These are phyloP conservation scores for Tautogolabrus adspersus DNA, from an alignment of 2,113 vertebrate species.

Conservation along the genomic window DNA sequence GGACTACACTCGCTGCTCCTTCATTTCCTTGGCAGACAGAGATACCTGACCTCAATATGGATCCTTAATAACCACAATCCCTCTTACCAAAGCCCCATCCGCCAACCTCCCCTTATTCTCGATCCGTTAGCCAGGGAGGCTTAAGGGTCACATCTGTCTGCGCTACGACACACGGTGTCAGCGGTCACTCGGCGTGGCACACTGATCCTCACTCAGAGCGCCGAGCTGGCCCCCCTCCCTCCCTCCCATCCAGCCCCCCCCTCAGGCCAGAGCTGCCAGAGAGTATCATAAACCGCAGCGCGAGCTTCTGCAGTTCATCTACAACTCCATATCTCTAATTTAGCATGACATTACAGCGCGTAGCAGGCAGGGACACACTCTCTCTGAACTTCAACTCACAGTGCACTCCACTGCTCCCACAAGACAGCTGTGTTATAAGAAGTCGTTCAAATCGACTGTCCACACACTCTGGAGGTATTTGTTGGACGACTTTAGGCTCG, in stretches of 20 bases:
- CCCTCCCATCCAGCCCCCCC: conserved; percentile 18
- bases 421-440: not conserved
- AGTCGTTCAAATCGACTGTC: conserved; percentile 2
- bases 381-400: conserved; percentile 20
- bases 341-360: conserved; percentile 37
- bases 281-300: conserved; percentile 34
- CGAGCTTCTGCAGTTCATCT: conserved; percentile 32
- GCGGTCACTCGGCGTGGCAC: conserved; percentile 63
- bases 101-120: conserved; percentile 25
- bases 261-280: conserved; percentile 42
- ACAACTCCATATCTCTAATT: conserved; percentile 31
- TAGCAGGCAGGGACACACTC: conserved; percentile 30
- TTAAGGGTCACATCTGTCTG: conserved; percentile 78
- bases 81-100: conserved; percentile 59
- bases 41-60: conserved; percentile 81
- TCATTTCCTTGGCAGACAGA: conserved; percentile 47
- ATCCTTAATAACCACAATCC: conserved; percentile 79
- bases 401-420: not conserved
- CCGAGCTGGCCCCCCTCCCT: conserved; percentile 18
- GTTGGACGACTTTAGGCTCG: not conserved
- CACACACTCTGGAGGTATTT: not conserved
- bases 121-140: conserved; percentile 58
- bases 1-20: conserved; percentile 37
- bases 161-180: conserved; percentile 70
- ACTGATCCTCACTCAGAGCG: conserved; percentile 55